Conservation (phyloP, 2,888 invertebrate genomes). For the Lasioglossum morio region DNA sequence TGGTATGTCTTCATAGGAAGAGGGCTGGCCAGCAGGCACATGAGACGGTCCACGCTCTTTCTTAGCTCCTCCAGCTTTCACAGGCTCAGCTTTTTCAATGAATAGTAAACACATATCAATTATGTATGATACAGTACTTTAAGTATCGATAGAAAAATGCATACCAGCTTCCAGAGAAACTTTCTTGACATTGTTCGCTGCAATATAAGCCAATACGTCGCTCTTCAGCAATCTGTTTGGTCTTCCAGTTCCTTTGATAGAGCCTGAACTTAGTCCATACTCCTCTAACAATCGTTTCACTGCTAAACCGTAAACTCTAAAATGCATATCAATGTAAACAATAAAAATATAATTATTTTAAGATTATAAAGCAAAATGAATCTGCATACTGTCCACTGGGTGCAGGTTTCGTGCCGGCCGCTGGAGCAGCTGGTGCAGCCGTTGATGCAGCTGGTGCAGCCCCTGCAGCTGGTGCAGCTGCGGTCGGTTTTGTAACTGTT, state of each 20-base stretch:
- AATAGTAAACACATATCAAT: not conserved
- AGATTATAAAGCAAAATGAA: not conserved
- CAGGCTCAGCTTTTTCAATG: slow-evolving; percentile 41
- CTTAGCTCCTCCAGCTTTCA: not conserved
- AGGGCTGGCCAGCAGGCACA: slow-evolving; percentile 64
- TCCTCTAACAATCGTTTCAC: slow-evolving; percentile 87
- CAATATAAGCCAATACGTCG: slow-evolving; percentile 85
- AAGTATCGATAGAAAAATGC: not conserved
- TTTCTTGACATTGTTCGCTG: slow-evolving; percentile 84
- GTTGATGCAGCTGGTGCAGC: slow-evolving; percentile 30
- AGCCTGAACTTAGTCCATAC: slow-evolving; percentile 85
- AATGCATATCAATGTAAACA: not conserved
- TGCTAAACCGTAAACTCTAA: slow-evolving; percentile 86
- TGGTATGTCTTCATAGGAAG: slow-evolving; percentile 86
- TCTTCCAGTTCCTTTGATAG: slow-evolving; percentile 86
- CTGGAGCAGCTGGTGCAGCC: slow-evolving; percentile 38
- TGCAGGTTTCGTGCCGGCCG: slow-evolving; percentile 33
- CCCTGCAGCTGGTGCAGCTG: slow-evolving; percentile 29
- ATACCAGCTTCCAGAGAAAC: slow-evolving; percentile 73
- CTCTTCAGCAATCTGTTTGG: slow-evolving; percentile 87
- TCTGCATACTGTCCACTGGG: slow-evolving; percentile 79
- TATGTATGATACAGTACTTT: not conserved
- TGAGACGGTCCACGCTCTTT: slow-evolving; percentile 8
- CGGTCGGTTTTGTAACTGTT: slow-evolving; percentile 52
- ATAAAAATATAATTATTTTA: not conserved